Base-by-base conservation (phyloP, 2,797 vertebrate species). In the Epinephelus coioides region DNA sequence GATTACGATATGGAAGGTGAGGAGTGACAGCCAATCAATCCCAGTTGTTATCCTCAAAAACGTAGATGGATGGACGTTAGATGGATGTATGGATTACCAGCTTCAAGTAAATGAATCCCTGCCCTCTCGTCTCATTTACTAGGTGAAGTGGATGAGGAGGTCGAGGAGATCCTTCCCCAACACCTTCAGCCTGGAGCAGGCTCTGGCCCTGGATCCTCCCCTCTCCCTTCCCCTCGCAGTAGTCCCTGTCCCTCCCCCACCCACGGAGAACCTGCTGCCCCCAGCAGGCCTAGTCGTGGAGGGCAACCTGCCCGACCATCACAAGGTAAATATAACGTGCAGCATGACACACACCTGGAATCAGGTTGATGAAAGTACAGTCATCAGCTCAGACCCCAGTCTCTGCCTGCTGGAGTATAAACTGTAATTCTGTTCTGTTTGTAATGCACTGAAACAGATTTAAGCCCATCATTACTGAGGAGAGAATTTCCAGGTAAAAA, bases 1-100 rank as follows among this genome's bases (percentile, higher is more conserved):
- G 98, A 99, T 88, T 99, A 97, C 12, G 98, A 99, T 59, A 98
- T 99, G 97, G 98, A 99, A 96, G 98, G 98, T 99, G 68, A 89
- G 82, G 6, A n/a, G n/a, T 34, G 47, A n/a, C 1, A 1, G 10
- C n/a, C 25, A 21, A 53, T 23, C 38, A 43, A 51, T 50, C 2
- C 8, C 6, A 15, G 18, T 60, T 6, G 6, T 61, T 19, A 25
- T 19, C 40, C 8, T 59, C 13, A 62, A 47, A 57, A 15, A 54
- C 38, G 1, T 40, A 17, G n/a, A 55, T 38, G 5, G 63, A 14
- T 23, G 2, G 34, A 34, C 7, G 30, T 6, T 34, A 34, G 34
- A 34, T 34, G 40, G 40, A 10, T 43, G 40, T 10, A 2, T 40
- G 40, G 40, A 9, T 40, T 6, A 18, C 4, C 2, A 44, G 21